A percentile compares a stretch with the other conserved stretches of the same genome.
Evolutionary conservation across 2,888 invertebrate genomes (phyloP).

Genomic region (Drosophila bunnanda): DNA sequence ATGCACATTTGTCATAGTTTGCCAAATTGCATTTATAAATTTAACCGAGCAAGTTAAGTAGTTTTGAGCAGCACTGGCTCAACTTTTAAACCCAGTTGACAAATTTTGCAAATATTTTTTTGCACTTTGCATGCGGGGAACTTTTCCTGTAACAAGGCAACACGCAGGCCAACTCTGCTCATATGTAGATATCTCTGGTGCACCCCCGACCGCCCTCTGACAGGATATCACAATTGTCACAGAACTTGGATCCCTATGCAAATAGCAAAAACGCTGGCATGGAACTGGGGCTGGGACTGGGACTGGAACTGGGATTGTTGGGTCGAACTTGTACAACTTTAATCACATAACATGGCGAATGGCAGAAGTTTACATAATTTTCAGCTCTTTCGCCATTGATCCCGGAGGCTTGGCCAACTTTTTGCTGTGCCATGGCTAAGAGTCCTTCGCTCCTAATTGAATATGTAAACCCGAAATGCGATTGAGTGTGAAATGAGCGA

Average conservation of each 20-base stretch:
- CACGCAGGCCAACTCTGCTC: constrained; percentile 39
- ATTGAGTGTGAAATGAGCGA: constrained; percentile 76
- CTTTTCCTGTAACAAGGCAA: constrained; percentile 67
- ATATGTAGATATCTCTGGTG: constrained; percentile 37
- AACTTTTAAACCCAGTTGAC: constrained; percentile 35
- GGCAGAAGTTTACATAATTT: constrained; percentile 63
- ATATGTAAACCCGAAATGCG: constrained; percentile 68
- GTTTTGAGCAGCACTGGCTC: constrained; percentile 25
- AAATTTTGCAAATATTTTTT: constrained; percentile 46
- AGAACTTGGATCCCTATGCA: constrained; percentile 68
- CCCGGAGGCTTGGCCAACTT: constrained; percentile 59
- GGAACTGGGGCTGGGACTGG: constrained; percentile 16
- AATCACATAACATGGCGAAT: constrained; percentile 70
- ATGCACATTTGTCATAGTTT: constrained; percentile 13
- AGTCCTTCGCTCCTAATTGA: constrained; percentile 66
- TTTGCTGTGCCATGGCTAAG: constrained; percentile 11
- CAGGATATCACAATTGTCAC: constrained; percentile 62
- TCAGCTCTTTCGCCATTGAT: constrained; percentile 66
- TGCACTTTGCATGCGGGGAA: constrained; percentile 42
- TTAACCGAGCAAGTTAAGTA: constrained; percentile 21
- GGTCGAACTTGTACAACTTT: constrained; percentile 61
- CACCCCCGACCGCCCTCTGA: background rate
- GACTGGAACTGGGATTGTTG: constrained; percentile 13
- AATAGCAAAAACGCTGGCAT: constrained; percentile 47
- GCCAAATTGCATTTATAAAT: constrained; percentile 25